Base-by-base conservation (phyloP, 2,888 invertebrate species). In the Hermodice carunculata region DNA sequence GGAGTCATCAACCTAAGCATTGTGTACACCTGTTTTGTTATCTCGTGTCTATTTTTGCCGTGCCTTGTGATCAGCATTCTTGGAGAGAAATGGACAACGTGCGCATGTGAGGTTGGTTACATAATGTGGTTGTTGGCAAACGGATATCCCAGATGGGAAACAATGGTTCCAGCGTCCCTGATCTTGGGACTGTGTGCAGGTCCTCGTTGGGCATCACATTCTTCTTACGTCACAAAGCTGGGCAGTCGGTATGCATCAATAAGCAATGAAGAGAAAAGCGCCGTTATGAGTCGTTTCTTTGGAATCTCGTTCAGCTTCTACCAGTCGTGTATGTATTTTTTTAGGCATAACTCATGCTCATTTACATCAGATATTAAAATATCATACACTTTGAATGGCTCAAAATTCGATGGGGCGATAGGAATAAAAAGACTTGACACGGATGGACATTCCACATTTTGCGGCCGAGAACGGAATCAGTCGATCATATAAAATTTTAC, bases 151-250 rank as follows among this genome's bases (percentile, higher is more conserved):
- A 64, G 90, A 73, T 91, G 90, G 72, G 95, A 93, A 84, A 96
- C 96, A n/a, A 83, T 87, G 71, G 76, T 85, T 11, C 83, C 87
- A 0, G 94, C 96, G 40, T 96, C 97, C 26, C 92, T 97, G 31
- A 89, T 98, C n/a, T 91, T 96, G 37, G 98, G 98, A 71, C 88
- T 97, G 59, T 96, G 96, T 11, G 98, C 96, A 1, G 97, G 97
- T 0, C 97, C 97, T 51, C 93, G 98, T 92, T 98, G 98, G 98
- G 94, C 96, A 0, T 95, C 98, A n/a, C 95, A 98, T 86, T 97
- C 98, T 66, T 95, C 96, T 1, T 98, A 98, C 85, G 89, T 98
- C 69, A 98, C 98, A 17, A 76, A 81, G 65, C 69, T 71, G 44
- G 97, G 96, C 49, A 93, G 94, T 70, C 91, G 93, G 75, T 95